Conservation (phyloP, 2,113 vertebrate genomes). For the Collichthys lucidus region DNA sequence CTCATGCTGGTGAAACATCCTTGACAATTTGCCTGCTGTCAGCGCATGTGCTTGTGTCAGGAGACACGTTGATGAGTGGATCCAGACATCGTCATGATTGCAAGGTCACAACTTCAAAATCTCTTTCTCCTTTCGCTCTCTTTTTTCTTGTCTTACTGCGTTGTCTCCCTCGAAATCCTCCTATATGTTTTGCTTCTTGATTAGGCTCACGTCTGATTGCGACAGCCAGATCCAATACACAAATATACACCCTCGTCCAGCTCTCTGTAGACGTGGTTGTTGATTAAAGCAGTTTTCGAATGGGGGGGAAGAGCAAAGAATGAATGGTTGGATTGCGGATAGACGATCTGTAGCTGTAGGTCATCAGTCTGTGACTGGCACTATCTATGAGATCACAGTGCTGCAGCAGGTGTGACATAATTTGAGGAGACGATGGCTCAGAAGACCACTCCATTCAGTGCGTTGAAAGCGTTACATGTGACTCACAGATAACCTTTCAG, state of each 20-base stretch:
- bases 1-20: conserved; percentile 7
- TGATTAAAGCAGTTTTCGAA: conserved; percentile 51
- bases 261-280: conserved; percentile 7
- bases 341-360: conserved; percentile 40
- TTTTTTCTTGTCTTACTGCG: neutral
- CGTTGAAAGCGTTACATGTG: conserved; percentile 60
- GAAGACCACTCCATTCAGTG: conserved; percentile 44
- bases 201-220: conserved; percentile 58
- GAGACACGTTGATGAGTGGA: conserved; percentile 38
- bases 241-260: conserved; percentile 21
- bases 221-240: conserved; percentile 13
- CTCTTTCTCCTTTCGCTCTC: neutral
- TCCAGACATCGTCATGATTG: conserved; percentile 34
- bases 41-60: conserved; percentile 10
- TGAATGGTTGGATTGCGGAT: conserved; percentile 49
- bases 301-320: conserved; percentile 8
- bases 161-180: conserved; percentile 8
- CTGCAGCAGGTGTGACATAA: conserved; percentile 66
- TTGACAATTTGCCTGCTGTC: conserved; percentile 38
- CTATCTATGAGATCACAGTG: conserved; percentile 49
- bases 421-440: conserved; percentile 49
- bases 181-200: conserved; percentile 45
- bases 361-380: conserved; percentile 57
- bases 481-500: conserved; percentile 75
- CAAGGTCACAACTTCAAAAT: conserved; percentile 55